Base-by-base conservation (phyloP, 2,888 invertebrate genomes). In the Lamellibrachia satsuma region DNA sequence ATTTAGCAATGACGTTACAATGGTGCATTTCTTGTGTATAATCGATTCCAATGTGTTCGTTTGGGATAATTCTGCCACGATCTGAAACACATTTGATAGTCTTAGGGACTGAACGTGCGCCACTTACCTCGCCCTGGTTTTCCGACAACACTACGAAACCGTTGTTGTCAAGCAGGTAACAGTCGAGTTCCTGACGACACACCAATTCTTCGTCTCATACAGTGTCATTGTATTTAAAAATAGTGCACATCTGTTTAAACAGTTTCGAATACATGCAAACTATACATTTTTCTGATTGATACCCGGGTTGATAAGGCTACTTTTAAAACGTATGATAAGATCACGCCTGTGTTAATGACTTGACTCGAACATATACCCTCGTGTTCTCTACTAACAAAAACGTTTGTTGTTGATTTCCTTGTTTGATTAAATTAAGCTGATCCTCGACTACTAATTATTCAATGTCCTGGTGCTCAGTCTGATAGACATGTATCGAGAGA, bases 141-240 rank as follows among this genome's bases (percentile, higher is more conserved):
- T 99, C 98, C 0, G 98, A 98, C 90, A 98, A 97, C 92, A 99
- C 98, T 92, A 99, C 98, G 96, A 98, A 99, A 22, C 99, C 99
- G 96, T 98, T 99, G 97, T 99, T 98, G 96, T 99, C 99, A 93
- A 99, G 97, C 75, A 99, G 98, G 96, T 98, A 99, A 96, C 99
- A 99, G 96, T 99, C 94, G 27, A 94, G 52, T 7, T 93, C 93
- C 94, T 94, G 93, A 1, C 75, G n/a, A 75, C 75, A 75, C 75
- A 75, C 15, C 0, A 75, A 75, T 6, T 60, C 22, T 75, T 4
- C 22, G 75, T 75, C 75, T 75, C 75, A 6, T 22, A 15, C 6
- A 22, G 22, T 75, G 75, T 6, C 15, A 6, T 22, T 75, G 22
- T 75, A 22, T 15, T 22, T 22, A 39, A 39, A 39, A 39, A 39